phyloP scores from a whole-genome alignment of 2,797 vertebrate species.

The Otolemur crassicaudatus region DNA sequence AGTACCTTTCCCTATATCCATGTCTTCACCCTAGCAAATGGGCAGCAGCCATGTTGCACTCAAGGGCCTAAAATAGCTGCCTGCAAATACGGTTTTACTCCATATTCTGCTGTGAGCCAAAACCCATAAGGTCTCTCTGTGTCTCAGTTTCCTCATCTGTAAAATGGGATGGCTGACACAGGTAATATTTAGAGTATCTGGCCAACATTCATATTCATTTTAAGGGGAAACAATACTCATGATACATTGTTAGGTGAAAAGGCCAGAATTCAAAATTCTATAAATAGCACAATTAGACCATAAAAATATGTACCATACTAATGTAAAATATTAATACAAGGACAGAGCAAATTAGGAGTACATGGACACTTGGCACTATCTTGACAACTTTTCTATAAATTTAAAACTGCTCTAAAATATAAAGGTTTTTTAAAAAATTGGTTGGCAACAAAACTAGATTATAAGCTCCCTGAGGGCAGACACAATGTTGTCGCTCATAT shows the following conservation, averaged over 20 bases:
- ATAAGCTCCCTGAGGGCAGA: not conserved
- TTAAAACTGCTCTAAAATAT: slow-evolving; percentile 5
- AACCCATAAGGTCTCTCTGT: not conserved
- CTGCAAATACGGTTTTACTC: not conserved
- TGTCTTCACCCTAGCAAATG: not conserved
- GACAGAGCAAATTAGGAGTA: not conserved
- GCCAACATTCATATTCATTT: not conserved
- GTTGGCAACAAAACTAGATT: not conserved
- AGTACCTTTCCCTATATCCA: not conserved
- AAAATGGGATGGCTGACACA: not conserved
- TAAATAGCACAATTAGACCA: not conserved
- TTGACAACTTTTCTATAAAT: not conserved
- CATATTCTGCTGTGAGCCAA: not conserved
- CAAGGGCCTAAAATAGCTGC: not conserved
- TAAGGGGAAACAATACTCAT: slow-evolving; percentile 24
- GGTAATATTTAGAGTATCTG: not conserved
- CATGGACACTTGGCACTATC: not conserved
- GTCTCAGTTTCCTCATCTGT: not conserved
- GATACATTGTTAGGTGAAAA: not conserved
- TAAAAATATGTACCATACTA: not conserved
- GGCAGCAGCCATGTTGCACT: not conserved
- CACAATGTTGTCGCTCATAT: not conserved
- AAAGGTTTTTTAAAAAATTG: not conserved
- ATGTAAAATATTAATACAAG: not conserved
- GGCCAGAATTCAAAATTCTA: not conserved